A percentile compares a stretch with the other conserved stretches of the same genome.
phyloP scores from a whole-genome alignment of 2,113 vertebrate species.

The Nothobranchius kuhntae region DNA sequence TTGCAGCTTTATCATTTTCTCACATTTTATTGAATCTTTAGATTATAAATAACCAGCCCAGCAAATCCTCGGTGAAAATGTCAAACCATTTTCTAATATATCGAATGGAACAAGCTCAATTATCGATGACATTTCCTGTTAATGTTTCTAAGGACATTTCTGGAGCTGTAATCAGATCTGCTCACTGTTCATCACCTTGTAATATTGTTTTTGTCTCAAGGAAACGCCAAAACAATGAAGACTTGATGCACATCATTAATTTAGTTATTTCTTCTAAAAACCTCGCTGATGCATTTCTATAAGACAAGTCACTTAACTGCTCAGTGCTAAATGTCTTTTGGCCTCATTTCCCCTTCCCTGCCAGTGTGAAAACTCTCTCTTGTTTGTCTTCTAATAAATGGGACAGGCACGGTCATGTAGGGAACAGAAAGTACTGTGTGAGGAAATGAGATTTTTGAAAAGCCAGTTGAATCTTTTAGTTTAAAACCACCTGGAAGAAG shows the following conservation, averaged over 20 bases:
- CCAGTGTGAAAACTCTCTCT: slow-evolving; percentile 39
- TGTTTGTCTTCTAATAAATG: slow-evolving; percentile 47
- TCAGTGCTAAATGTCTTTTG: slow-evolving; percentile 37
- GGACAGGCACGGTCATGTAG: slow-evolving; percentile 23
- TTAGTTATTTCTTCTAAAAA: slow-evolving; percentile 17
- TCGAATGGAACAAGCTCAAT: neutral
- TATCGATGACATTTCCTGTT: neutral
- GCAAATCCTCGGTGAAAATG: neutral
- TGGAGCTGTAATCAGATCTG: neutral
- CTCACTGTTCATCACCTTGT: neutral
- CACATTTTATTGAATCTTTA: neutral
- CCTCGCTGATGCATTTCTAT: neutral
- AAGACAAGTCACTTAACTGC: slow-evolving; percentile 31
- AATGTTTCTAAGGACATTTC: neutral
- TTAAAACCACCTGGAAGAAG: no score
- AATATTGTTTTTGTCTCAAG: neutral
- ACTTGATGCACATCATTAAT: neutral
- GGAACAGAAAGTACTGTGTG: slow-evolving; percentile 31
- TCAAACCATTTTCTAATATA: neutral
- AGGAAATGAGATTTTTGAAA: slow-evolving; percentile 7
- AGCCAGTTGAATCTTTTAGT: slow-evolving; percentile 1
- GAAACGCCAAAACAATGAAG: neutral
- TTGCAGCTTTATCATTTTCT: slow-evolving; percentile 10
- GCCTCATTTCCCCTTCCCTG: slow-evolving; percentile 38
- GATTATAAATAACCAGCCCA: neutral